Evolutionary conservation across 2,888 invertebrate genomes (phyloP), one percentile per base, ranked within the genome.

Genomic region (Hedya salicella): DNA sequence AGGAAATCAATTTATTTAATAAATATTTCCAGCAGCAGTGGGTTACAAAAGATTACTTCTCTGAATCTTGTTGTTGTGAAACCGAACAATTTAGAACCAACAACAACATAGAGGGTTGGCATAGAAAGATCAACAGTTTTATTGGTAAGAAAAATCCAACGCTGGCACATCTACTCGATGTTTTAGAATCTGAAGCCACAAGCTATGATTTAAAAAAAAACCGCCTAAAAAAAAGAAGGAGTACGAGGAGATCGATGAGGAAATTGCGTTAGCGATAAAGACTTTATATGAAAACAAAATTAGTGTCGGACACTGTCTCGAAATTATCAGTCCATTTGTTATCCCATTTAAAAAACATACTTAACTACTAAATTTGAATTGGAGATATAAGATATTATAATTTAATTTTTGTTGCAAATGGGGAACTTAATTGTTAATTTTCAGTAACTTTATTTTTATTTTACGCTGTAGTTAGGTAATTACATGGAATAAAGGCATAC

Each of bases 241-340:
- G 13, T 48, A 48, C 46, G 21, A 46, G 46, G 21, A 48, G 46
- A 48, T 48, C 46, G 46, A 48, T 48, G 46, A 48, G 46, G 46
- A 48, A 21, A 48, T 48, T 48, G 19, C 19, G 21, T 48, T 48
- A 48, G 46, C 46, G 21, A 48, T 48, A 48, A 48, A 48, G 19
- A 13, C 13, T 21, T 21, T 13, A 48, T 13, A 48, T 25, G 25
- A 48, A 48, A 44, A 17, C 9, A 14, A 40, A 40, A 40, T 40
- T 40, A 5, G 40, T 40, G 40, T 48, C 13, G 46, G 46, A 48
- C 46, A 21, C 16, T 44, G 44, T 44, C 17, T 44, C 16, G 44
- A 44, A 44, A 44, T 44, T 16, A 44, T 44, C 44, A 44, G 44
- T 21, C 11, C 46, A 25, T 25, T 25, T 25, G 25, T 25, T 25